Evolutionary conservation across 1,140 invertebrate species (phyloP).

Genomic region (Teleogryllus occipitalis): DNA sequence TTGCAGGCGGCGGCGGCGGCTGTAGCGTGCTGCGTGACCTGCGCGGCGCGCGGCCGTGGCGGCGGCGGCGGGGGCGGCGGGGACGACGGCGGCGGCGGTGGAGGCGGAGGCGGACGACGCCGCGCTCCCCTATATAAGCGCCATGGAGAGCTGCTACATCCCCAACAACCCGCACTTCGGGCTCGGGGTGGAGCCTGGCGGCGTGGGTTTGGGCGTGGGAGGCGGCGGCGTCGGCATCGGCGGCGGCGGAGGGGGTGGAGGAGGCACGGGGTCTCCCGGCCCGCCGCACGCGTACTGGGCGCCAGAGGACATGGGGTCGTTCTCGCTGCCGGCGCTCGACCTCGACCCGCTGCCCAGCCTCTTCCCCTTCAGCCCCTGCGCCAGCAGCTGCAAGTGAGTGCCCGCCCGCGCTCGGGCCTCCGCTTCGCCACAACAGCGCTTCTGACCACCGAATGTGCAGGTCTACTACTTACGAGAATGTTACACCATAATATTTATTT

Average conservation of each 20-base stretch:
- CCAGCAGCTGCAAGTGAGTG: slow-evolving; percentile 58
- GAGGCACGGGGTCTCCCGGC: not conserved
- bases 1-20: too few relatives aligned
- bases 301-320: slow-evolving; percentile 70
- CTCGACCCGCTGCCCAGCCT: slow-evolving; percentile 64
- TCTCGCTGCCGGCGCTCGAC: slow-evolving; percentile 64
- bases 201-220: slow-evolving; percentile 10
- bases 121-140: not conserved
- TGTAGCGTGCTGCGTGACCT: too few relatives aligned
- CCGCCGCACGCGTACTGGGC: slow-evolving; percentile 39
- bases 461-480: too few relatives aligned
- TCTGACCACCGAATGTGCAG: too few relatives aligned
- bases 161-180: slow-evolving; percentile 30
- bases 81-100: too few relatives aligned
- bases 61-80: too few relatives aligned
- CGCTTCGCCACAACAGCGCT: too few relatives aligned
- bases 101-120: not conserved
- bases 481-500: too few relatives aligned
- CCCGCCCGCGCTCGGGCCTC: too few relatives aligned
- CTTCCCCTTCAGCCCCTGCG: slow-evolving; percentile 61
- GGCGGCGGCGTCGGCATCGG: not conserved
- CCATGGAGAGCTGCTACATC: slow-evolving; percentile 28
- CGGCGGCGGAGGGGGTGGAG: slow-evolving; percentile 7
- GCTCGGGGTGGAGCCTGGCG: slow-evolving; percentile 14
- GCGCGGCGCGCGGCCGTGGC: too few relatives aligned